Evolutionary conservation across 2,797 vertebrate genomes (phyloP).

Genomic region (Benthosema pterotum): DNA sequence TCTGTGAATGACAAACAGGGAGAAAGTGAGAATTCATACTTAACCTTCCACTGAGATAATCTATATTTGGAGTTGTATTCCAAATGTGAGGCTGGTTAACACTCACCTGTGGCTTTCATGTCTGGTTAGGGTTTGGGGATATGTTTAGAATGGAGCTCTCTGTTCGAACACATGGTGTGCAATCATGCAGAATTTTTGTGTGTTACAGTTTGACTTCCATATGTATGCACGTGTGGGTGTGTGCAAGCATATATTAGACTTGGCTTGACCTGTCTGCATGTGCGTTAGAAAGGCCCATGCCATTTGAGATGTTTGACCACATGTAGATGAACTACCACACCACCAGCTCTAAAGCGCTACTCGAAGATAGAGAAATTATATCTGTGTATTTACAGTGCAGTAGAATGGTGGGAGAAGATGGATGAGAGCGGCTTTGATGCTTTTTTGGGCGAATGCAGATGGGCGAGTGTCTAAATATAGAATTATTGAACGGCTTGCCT

Average conservation of each 20-base stretch:
- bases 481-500: background rate
- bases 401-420: background rate
- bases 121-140: too few species aligned
- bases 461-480: constrained; percentile 38
- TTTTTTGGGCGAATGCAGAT: constrained; percentile 14
- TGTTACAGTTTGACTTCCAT: constrained; percentile 28
- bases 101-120: too few species aligned
- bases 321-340: constrained; percentile 30
- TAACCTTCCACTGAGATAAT: too few species aligned
- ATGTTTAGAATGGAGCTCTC: too few species aligned
- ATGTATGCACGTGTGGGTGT: background rate
- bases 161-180: too few species aligned
- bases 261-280: background rate
- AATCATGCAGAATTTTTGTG: too few species aligned
- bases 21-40: too few species aligned
- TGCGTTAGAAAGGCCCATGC: constrained; percentile 7
- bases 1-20: too few species aligned
- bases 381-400: constrained; percentile 27
- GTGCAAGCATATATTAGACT: too few species aligned
- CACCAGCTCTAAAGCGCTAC: constrained; percentile 23
- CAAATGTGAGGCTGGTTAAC: too few species aligned
- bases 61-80: too few species aligned
- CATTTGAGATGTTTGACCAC: constrained; percentile 7
- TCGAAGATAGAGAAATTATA: constrained; percentile 21
- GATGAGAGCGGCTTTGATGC: constrained; percentile 17